Evolutionary conservation across 2,888 invertebrate genomes (phyloP).

Genomic region (Schizotus pectinicornis): DNA sequence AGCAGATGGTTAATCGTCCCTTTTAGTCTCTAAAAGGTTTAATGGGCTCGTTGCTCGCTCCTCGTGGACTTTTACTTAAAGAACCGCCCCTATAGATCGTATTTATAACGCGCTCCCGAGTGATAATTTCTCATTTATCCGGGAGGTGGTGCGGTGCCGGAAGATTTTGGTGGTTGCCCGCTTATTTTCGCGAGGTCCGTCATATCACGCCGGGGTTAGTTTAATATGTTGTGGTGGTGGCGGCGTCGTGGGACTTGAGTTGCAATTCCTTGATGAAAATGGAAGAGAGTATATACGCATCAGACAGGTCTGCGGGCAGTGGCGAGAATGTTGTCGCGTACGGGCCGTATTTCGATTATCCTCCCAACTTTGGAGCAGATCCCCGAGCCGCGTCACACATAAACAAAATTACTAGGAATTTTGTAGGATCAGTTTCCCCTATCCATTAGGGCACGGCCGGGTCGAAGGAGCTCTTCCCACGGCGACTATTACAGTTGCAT

Average conservation of each 20-base stretch:
- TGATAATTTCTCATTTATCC: neutral
- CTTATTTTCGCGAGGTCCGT: no score
- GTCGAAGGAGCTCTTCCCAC: conserved; percentile 37
- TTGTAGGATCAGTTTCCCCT: conserved; percentile 52
- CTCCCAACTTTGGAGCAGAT: conserved; percentile 33
- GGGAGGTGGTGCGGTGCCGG: no score
- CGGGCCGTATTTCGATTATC: conserved; percentile 49
- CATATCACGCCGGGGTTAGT: no score
- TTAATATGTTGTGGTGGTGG: no score
- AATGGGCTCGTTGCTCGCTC: no score
- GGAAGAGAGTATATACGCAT: conserved; percentile 25
- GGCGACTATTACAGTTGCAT: conserved; percentile 45
- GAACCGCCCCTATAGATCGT: no score
- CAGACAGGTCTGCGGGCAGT: conserved; percentile 28
- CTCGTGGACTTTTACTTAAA: no score
- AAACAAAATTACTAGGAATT: conserved; percentile 57
- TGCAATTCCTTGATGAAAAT: conserved; percentile 43
- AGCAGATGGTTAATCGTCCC: no score
- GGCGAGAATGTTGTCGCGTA: conserved; percentile 34
- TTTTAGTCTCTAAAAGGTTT: no score
- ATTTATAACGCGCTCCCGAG: neutral
- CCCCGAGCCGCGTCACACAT: conserved; percentile 49
- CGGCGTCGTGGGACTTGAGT: neutral
- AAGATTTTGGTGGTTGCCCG: no score
- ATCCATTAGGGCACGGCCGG: conserved; percentile 43